A percentile compares a stretch with the other conserved stretches of the same genome.
Evolutionary conservation across 1,140 invertebrate genomes (phyloP).

Genomic region (Megalonaias nervosa): DNA sequence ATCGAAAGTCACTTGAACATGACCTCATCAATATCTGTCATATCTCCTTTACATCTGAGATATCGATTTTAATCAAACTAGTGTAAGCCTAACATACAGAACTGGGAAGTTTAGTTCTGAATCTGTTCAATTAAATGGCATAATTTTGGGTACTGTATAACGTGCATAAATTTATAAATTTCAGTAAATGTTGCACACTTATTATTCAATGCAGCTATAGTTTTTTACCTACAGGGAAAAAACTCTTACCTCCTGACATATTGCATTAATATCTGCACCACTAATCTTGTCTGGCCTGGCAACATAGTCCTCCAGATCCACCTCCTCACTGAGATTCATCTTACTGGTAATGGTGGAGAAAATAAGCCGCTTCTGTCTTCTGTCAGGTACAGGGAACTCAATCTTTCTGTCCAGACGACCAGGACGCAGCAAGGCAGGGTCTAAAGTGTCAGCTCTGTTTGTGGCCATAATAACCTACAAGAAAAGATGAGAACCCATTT

Average conservation of each 20-base stretch:
- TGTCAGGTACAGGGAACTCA: slow-evolving; percentile 98
- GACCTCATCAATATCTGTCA: no score
- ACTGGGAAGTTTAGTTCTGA: no score
- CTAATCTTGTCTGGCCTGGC: slow-evolving; percentile 98
- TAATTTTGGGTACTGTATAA: no score
- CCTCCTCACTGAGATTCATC: slow-evolving; percentile 99
- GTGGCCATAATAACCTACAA: slow-evolving; percentile 99
- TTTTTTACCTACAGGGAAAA: neutral
- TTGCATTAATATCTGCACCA: slow-evolving; percentile 99
- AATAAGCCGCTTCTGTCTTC: slow-evolving; percentile 97
- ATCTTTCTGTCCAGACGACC: slow-evolving; percentile 99
- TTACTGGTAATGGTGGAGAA: slow-evolving; percentile 98
- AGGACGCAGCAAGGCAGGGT: slow-evolving; percentile 96
- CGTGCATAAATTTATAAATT: no score
- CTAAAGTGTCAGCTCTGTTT: slow-evolving; percentile 97
- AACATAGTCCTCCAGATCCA: slow-evolving; percentile 99
- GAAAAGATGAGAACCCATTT: neutral
- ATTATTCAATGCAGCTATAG: no score
- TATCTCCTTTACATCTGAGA: no score
- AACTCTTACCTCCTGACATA: slow-evolving; percentile 94
- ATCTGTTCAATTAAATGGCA: no score
- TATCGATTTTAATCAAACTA: no score
- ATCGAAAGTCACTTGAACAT: no score
- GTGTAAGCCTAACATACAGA: no score
- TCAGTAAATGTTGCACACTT: no score